phyloP scores from a whole-genome alignment of 2,797 vertebrate species.

The Myotis vivesi region DNA sequence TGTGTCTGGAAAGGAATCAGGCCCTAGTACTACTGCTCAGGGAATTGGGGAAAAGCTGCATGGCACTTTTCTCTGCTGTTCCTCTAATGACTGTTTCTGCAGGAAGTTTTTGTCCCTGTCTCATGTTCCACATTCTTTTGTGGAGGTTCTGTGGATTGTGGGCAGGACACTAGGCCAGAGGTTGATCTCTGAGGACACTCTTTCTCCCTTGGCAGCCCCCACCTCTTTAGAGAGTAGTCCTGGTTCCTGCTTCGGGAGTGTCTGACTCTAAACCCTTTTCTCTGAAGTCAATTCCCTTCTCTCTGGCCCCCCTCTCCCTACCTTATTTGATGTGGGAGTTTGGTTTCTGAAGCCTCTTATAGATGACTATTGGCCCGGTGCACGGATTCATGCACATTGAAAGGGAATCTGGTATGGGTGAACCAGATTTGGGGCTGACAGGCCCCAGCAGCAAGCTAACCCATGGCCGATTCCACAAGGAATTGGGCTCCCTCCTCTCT shows the following conservation, averaged over 20 bases:
- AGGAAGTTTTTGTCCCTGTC: background rate
- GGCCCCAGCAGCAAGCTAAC: too few species aligned
- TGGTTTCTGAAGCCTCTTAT: background rate
- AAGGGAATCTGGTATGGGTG: too few species aligned
- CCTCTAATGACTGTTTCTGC: background rate
- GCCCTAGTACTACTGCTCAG: background rate
- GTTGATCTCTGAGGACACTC: background rate
- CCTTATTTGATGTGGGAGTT: background rate
- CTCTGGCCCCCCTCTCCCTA: background rate
- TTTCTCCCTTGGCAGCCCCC: background rate
- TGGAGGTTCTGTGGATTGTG: background rate
- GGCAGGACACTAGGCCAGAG: background rate
- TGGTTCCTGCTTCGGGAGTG: background rate
- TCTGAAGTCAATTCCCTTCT: background rate
- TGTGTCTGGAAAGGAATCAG: background rate
- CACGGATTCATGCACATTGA: too few species aligned
- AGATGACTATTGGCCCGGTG: background rate
- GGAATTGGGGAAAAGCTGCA: background rate
- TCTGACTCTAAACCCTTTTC: background rate
- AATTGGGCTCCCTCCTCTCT: too few species aligned
- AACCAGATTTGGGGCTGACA: too few species aligned
- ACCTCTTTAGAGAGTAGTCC: background rate
- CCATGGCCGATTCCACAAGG: too few species aligned
- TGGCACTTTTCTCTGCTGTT: background rate
- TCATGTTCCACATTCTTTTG: background rate